Base-by-base conservation (phyloP, 2,888 invertebrate species). In the Anorthoa munda region DNA sequence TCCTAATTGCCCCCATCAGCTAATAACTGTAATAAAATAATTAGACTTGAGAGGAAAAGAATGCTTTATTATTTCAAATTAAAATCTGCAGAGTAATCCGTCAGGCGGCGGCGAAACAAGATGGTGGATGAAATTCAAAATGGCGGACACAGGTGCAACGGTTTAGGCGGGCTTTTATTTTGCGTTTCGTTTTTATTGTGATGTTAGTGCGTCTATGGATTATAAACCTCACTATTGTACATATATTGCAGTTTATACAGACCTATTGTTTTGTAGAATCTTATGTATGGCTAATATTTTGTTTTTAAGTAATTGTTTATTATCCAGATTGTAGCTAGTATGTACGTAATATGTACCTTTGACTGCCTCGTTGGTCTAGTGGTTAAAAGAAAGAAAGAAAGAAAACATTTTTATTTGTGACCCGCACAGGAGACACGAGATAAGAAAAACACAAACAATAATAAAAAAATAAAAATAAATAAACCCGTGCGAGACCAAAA, bases 1-100 rank as follows among this genome's bases (percentile, higher is more conserved):
- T 92, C 87, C 90, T 94, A 95, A 95, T 95, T 95, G 91, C 93
- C 88, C 88, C 92, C 94, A 93, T 94, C 94, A 92, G 91, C 86
- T 93, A 93, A 94, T 94, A 93, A 92, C 92, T 89, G 87, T 92
- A 90, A 92, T 94, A 87, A 86, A 93, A 95, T 93, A 94, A 93
- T 93, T 93, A 91, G 86, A 89, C 90, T 91, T 90, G 83, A 89
- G 89, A 91, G 90, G 88, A 88, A 89, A 93, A 87, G 78, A 92
- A 94, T 95, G 92, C 92, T 95, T 95, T 94, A 95, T 94, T 94
- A 92, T 93, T 89, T 88, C 85, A 90, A 92, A 91, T 90, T 88
- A 86, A 89, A 90, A 92, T 93, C 88, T 90, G 89, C 88, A 84
- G 85, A 86, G 92, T 95, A 95, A 95, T 95, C 95, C 95, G 94